Conservation (phyloP, 1,140 invertebrate genomes). For the Akabosia matsudoensis region DNA sequence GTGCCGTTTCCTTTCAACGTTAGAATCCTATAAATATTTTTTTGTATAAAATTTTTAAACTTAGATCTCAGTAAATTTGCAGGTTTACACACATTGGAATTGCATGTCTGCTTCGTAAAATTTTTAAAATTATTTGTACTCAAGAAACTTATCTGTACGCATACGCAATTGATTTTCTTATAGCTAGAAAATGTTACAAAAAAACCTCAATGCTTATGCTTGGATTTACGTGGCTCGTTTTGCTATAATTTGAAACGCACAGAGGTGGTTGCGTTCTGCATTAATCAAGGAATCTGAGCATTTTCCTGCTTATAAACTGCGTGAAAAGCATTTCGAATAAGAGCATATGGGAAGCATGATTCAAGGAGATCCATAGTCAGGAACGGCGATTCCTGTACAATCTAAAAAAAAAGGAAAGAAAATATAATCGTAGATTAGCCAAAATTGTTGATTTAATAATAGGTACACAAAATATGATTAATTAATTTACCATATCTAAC, state of each 20-base stretch:
- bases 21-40: no score
- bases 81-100: not conserved
- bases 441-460: no score
- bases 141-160: not conserved
- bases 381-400: conserved; percentile 96
- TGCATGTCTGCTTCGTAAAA: not conserved
- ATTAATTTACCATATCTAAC: conserved; percentile 66
- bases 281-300: conserved; percentile 28
- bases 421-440: not conserved
- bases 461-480: not conserved
- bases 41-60: no score
- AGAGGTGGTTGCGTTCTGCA: not conserved
- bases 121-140: conserved; percentile 4
- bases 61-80: not conserved
- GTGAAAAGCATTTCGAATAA: conserved; percentile 94
- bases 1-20: no score
- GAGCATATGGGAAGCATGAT: conserved; percentile 95
- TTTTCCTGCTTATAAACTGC: conserved; percentile 88
- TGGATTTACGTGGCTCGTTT: not conserved
- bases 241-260: conserved; percentile 7
- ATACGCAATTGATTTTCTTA: not conserved
- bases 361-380: conserved; percentile 96
- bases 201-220: not conserved
- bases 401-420: no score
- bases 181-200: no score